These are phyloP conservation scores for Brevimyrus niger DNA, from an alignment of 2,113 vertebrate genomes.

Conservation along the genomic window DNA sequence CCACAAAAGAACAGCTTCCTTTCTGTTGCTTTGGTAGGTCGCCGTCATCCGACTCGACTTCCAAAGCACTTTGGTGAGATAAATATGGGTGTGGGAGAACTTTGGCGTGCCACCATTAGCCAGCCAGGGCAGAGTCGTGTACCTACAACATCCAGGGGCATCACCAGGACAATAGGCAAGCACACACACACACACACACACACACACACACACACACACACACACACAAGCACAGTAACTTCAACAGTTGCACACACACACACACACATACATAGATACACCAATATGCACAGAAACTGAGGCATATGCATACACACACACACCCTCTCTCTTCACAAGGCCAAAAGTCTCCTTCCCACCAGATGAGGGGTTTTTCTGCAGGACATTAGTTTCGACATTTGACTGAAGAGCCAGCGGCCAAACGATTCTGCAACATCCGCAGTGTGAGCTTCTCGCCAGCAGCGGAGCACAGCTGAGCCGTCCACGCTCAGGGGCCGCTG, in stretches of 20 bases:
- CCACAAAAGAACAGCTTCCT: background rate
- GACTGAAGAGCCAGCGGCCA: background rate
- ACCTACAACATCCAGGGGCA: background rate
- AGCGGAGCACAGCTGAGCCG: background rate
- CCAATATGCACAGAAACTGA: background rate
- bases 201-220: background rate
- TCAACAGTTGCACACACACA: background rate
- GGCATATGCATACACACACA: background rate
- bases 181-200: background rate
- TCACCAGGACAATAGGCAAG: background rate
- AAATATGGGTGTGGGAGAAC: background rate
- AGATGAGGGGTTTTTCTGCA: background rate
- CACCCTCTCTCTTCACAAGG: background rate
- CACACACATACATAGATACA: background rate
- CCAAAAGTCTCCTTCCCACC: background rate
- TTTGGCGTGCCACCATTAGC: background rate
- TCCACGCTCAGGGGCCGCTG: background rate
- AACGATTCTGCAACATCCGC: conserved; percentile 5
- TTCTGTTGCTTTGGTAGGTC: background rate
- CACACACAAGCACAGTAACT: background rate
- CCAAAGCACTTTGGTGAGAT: background rate
- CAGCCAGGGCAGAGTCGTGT: background rate
- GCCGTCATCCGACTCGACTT: background rate
- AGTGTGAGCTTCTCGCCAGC: background rate
- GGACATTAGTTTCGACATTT: background rate